Conservation (phyloP, 1,140 invertebrate genomes). For the Megalopta genalis region DNA sequence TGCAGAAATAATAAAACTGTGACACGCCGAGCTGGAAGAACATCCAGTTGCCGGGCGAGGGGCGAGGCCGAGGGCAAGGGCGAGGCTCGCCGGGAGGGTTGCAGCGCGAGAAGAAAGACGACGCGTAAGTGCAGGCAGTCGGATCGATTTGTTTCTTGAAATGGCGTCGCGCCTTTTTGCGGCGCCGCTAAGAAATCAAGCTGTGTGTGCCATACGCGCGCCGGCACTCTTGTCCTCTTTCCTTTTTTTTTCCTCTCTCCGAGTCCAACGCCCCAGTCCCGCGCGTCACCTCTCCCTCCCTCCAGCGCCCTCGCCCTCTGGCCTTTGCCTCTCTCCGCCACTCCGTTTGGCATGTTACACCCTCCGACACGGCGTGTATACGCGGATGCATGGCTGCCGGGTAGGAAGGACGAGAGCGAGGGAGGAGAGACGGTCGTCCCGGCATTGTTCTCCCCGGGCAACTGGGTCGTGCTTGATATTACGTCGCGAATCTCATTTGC, state of each 20-base stretch:
- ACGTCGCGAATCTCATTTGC: constrained; percentile 59
- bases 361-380: not conserved
- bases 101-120: constrained; percentile 13
- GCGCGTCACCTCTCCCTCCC: too few species aligned
- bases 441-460: constrained; percentile 46
- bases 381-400: constrained; percentile 5
- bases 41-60: not conserved
- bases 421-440: constrained; percentile 27
- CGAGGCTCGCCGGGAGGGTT: too few species aligned
- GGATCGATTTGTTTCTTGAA: constrained; percentile 61
- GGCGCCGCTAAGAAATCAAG: constrained; percentile 59
- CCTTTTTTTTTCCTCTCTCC: not conserved
- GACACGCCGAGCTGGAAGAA: constrained; percentile 1
- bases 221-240: not conserved
- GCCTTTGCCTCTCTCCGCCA: too few species aligned
- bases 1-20: constrained; percentile 52
- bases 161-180: constrained; percentile 54
- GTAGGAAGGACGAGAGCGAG: constrained; percentile 14
- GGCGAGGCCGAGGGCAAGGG: too few species aligned
- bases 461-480: constrained; percentile 53
- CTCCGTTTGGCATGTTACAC: constrained; percentile 24
- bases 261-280: too few species aligned
- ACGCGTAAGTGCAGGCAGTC: constrained; percentile 36
- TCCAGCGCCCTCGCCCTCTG: not conserved
- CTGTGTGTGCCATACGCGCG: constrained; percentile 42